phyloP scores from a whole-genome alignment of 2,797 vertebrate genomes.

The Pelodytes ibericus region DNA sequence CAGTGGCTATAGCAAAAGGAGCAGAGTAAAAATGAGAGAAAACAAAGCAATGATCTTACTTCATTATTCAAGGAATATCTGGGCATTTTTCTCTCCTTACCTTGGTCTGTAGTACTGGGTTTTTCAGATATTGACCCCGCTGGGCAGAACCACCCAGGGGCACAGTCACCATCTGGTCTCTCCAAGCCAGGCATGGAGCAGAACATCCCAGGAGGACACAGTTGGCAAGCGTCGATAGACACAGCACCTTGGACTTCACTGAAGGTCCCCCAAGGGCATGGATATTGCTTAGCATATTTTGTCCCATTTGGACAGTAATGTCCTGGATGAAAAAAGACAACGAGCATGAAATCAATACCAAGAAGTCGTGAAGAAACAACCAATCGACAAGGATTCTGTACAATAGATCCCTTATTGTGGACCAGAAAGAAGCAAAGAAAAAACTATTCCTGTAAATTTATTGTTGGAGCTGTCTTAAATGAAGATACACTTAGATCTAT shows the following conservation, averaged over 20 bases:
- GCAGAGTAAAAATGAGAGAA: background rate
- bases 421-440: too few relatives aligned
- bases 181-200: slow-evolving; percentile 73
- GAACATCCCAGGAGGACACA: slow-evolving; percentile 79
- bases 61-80: background rate
- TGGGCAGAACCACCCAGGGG: slow-evolving; percentile 69
- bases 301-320: slow-evolving; percentile 81
- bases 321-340: slow-evolving; percentile 60
- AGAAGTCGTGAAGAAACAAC: too few relatives aligned
- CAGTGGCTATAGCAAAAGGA: slow-evolving; percentile 13
- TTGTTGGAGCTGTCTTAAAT: too few relatives aligned
- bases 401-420: too few relatives aligned
- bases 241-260: slow-evolving; percentile 68
- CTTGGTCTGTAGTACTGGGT: slow-evolving; percentile 28
- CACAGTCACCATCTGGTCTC: slow-evolving; percentile 66
- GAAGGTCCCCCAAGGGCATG: slow-evolving; percentile 87
- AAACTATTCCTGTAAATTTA: too few relatives aligned
- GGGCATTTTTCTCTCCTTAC: background rate
- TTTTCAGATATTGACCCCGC: slow-evolving; percentile 63
- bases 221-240: slow-evolving; percentile 73
- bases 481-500: too few relatives aligned
- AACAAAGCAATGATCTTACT: background rate
- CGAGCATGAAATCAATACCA: too few relatives aligned
- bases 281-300: slow-evolving; percentile 69
- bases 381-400: too few relatives aligned